These are phyloP conservation scores for Micrasema minimum DNA, from an alignment of 1,140 invertebrate genomes.

Conservation along the genomic window DNA sequence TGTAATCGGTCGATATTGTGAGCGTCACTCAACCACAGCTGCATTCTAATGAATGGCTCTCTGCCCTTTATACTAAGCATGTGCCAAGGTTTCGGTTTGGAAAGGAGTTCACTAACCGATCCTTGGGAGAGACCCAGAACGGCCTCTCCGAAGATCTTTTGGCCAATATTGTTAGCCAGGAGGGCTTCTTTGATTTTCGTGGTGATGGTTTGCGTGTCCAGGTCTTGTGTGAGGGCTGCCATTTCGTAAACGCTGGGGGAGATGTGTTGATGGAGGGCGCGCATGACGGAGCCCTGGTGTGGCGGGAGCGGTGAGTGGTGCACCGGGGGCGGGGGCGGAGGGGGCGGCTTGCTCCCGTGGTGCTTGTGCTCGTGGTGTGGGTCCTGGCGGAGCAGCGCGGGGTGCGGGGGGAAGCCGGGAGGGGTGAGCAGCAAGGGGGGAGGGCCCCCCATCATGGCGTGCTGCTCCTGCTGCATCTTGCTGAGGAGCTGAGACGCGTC, in stretches of 20 bases:
- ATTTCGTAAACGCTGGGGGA: slow-evolving; percentile 94
- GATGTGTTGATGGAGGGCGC: slow-evolving; percentile 80
- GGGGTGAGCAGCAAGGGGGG: slow-evolving; percentile 72
- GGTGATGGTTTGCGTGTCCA: slow-evolving; percentile 96
- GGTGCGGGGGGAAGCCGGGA: slow-evolving; percentile 73
- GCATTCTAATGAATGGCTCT: slow-evolving; percentile 98
- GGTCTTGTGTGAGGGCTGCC: slow-evolving; percentile 94
- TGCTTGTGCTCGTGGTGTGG: slow-evolving; percentile 64
- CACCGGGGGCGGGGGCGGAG: slow-evolving; percentile 60
- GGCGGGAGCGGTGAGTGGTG: slow-evolving; percentile 71
- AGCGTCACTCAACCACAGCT: slow-evolving; percentile 94
- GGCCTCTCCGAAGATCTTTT: slow-evolving; percentile 98
- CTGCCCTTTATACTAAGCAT: slow-evolving; percentile 98
- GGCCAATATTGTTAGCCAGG: slow-evolving; percentile 96
- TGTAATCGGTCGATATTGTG: slow-evolving; percentile 91
- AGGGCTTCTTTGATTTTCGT: slow-evolving; percentile 97
- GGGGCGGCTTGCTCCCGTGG: slow-evolving; percentile 67
- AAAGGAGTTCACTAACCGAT: slow-evolving; percentile 95
- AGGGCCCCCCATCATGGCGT: slow-evolving; percentile 58
- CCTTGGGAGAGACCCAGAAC: slow-evolving; percentile 96
- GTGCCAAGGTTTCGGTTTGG: slow-evolving; percentile 99
- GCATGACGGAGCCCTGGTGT: slow-evolving; percentile 73
- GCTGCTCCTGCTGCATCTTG: slow-evolving; percentile 77
- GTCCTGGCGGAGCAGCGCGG: slow-evolving; percentile 67
- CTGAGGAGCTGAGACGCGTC: slow-evolving; percentile 77